These are phyloP conservation scores for Penaeus monodon DNA, from an alignment of 2,888 invertebrate species.

Conservation along the genomic window DNA sequence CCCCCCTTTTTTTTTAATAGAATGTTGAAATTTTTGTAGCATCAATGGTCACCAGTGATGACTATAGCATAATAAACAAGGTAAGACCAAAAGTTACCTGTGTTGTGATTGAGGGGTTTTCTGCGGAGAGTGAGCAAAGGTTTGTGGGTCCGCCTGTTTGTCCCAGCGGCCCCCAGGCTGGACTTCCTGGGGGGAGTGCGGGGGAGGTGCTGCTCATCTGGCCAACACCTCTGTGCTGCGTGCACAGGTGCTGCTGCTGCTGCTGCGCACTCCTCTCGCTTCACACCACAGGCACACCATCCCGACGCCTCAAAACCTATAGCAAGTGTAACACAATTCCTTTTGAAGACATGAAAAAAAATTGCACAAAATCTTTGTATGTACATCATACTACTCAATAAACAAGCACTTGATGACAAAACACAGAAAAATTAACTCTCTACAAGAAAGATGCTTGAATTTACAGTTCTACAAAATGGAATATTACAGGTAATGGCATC, in stretches of 20 bases:
- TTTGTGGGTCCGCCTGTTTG: slow-evolving; percentile 42
- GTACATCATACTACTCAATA: too few relatives aligned
- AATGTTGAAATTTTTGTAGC: neutral
- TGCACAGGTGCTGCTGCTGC: slow-evolving; percentile 57
- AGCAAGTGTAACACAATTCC: neutral
- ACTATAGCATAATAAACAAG: neutral
- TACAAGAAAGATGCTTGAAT: too few relatives aligned
- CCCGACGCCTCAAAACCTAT: slow-evolving; percentile 56
- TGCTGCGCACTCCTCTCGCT: slow-evolving; percentile 51
- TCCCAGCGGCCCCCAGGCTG: slow-evolving; percentile 48
- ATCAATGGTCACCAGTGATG: neutral
- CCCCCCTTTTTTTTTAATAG: neutral
- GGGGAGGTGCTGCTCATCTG: slow-evolving; percentile 56
- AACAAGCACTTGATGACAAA: too few relatives aligned
- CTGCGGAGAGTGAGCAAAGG: slow-evolving; percentile 33
- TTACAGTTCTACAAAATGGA: too few relatives aligned
- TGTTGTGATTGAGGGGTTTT: slow-evolving; percentile 19
- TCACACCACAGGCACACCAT: slow-evolving; percentile 60
- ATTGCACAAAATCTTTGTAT: neutral
- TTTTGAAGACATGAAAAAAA: too few relatives aligned
- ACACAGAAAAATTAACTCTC: too few relatives aligned
- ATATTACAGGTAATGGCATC: too few relatives aligned
- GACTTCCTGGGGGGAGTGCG: slow-evolving; percentile 46
- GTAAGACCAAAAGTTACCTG: slow-evolving; percentile 10
- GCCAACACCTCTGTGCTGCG: slow-evolving; percentile 57